These are phyloP conservation scores for Acomys russatus DNA, from an alignment of 2,797 vertebrate species.

Conservation along the genomic window DNA sequence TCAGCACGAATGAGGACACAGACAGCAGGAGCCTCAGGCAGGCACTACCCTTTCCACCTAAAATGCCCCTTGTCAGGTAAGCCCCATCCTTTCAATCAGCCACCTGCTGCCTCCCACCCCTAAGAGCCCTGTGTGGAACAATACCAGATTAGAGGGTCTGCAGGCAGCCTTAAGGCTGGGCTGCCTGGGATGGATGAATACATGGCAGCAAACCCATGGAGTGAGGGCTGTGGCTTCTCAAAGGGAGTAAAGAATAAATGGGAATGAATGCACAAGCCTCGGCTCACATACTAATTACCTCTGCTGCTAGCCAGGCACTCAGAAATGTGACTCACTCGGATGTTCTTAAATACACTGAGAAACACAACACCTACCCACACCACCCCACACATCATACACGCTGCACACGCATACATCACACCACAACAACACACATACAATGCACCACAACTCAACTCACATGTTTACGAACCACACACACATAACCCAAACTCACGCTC, in stretches of 20 bases:
- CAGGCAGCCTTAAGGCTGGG: slow-evolving; percentile 41
- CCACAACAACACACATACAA: not conserved
- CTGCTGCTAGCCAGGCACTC: slow-evolving; percentile 58
- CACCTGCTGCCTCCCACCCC: slow-evolving; percentile 5
- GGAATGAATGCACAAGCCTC: slow-evolving; percentile 22
- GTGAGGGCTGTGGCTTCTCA: slow-evolving; percentile 34
- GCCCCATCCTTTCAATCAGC: not conserved
- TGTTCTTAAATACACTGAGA: slow-evolving; percentile 5
- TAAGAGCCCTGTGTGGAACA: not conserved
- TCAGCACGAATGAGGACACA: not conserved
- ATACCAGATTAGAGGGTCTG: slow-evolving; percentile 44
- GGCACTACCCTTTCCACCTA: not conserved
- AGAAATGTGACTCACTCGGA: slow-evolving; percentile 71
- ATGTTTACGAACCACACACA: not conserved
- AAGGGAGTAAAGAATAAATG: slow-evolving; percentile 59
- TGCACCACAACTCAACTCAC: not conserved
- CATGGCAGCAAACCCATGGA: slow-evolving; percentile 48
- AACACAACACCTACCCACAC: not conserved
- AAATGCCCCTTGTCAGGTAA: not conserved
- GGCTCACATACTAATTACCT: slow-evolving; percentile 73
- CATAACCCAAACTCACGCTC: not conserved
- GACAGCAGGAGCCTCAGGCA: not conserved
- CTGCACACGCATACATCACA: not conserved
- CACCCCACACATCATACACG: not conserved
- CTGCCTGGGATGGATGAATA: not conserved